phyloP scores from a whole-genome alignment of 1,140 invertebrate genomes.

The Drosophila ohnishii region DNA sequence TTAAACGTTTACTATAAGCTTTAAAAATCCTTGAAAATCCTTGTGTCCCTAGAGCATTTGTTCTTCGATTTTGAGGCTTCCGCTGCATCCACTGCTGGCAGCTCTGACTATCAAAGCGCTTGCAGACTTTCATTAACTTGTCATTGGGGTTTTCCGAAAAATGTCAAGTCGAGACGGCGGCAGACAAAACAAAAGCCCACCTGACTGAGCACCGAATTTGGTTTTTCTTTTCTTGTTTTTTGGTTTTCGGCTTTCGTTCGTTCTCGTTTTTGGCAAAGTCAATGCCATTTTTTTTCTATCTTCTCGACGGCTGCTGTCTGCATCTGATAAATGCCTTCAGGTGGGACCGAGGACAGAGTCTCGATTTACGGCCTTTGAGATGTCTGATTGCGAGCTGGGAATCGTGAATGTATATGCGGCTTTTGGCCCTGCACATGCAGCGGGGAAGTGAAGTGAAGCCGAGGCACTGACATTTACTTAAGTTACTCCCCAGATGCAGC shows the following conservation, averaged over 20 bases:
- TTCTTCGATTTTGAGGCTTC: not conserved
- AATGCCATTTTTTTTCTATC: slow-evolving; percentile 34
- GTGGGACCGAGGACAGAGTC: slow-evolving; percentile 37
- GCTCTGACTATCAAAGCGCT: slow-evolving; percentile 34
- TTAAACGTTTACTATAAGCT: not conserved
- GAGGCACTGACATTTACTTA: slow-evolving; percentile 66
- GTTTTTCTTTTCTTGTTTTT: not conserved
- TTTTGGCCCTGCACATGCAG: slow-evolving; percentile 30
- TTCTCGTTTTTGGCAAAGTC: slow-evolving; percentile 37
- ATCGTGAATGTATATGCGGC: slow-evolving; percentile 12
- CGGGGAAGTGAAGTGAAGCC: slow-evolving; percentile 11
- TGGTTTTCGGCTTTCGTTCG: slow-evolving; percentile 8
- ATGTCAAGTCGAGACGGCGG: slow-evolving; percentile 55
- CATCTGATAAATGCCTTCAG: slow-evolving; percentile 75
- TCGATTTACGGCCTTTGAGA: slow-evolving; percentile 72
- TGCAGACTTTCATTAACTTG: slow-evolving; percentile 76
- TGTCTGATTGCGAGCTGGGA: slow-evolving; percentile 32
- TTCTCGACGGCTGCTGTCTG: slow-evolving; percentile 49
- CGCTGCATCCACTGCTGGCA: slow-evolving; percentile 7
- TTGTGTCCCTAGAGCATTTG: slow-evolving; percentile 5
- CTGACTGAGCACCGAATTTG: slow-evolving; percentile 44
- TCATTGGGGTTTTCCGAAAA: slow-evolving; percentile 60
- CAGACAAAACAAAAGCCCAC: slow-evolving; percentile 59
- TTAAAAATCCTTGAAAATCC: not conserved
- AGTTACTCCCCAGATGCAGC: slow-evolving; percentile 59